Percentiles rank a stretch among this genome's conserved stretches.
phyloP scores from a whole-genome alignment of 2,888 invertebrate genomes.

The Orthosia gracilis region DNA sequence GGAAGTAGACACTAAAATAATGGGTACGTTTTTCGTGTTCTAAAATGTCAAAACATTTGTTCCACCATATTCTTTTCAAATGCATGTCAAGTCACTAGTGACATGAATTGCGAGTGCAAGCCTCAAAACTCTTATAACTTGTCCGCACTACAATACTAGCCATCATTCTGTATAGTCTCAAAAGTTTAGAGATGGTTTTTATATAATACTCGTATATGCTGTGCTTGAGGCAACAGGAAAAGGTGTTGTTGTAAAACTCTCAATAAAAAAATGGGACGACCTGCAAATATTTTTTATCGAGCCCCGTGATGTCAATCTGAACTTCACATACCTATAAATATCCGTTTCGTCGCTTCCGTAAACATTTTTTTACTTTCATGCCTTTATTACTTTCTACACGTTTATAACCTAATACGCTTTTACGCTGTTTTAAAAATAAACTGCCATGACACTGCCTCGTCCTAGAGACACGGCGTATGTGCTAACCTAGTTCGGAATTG shows the following conservation, averaged over 20 bases:
- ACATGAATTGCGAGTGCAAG: background rate
- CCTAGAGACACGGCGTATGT: background rate
- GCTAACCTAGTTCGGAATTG: background rate
- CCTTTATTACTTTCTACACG: constrained; percentile 16
- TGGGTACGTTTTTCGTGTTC: background rate
- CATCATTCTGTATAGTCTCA: no score
- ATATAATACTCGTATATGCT: no score
- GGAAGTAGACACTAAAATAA: background rate
- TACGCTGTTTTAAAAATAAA: constrained; percentile 11
- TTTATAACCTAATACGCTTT: no score
- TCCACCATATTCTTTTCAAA: background rate
- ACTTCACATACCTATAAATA: constrained; percentile 27
- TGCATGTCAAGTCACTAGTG: background rate
- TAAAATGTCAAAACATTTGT: background rate
- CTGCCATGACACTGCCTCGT: background rate
- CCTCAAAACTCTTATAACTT: no score
- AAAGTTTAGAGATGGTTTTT: no score
- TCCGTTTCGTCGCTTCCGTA: constrained; percentile 12
- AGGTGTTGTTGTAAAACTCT: background rate
- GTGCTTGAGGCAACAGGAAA: background rate
- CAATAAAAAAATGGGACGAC: constrained; percentile 19
- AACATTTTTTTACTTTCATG: constrained; percentile 25
- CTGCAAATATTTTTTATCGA: constrained; percentile 19
- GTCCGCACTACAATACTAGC: no score
- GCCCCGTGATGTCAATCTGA: constrained; percentile 17